Evolutionary conservation across 1,140 invertebrate species (phyloP), one percentile per base, ranked within the genome.

Genomic region (Dreissena polymorpha): DNA sequence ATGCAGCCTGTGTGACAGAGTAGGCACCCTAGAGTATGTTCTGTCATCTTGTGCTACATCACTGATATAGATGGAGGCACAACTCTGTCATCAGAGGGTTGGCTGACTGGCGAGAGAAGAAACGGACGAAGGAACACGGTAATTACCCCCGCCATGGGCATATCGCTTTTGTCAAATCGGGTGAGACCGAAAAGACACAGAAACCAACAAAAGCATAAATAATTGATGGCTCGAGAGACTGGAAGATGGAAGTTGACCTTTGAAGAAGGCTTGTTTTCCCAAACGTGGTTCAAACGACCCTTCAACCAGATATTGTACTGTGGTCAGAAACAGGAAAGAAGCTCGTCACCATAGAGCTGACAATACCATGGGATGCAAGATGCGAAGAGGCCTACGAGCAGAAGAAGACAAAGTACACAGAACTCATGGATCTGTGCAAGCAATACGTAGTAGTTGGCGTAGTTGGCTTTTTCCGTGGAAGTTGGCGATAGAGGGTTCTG

Each of bases 21-120:
- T 51, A 16, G 65, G 23, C 76, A 57, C 51, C 27, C 68, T 80
- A 72, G 78, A 71, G 60, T 70, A 72, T 72, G 70, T 72, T 25
- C 76, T 79, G 12, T 79, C 76, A 25, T 69, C 51, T 5, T 39
- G 39, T 39, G 8, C 39, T 39, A 39, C 39, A 39, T 39, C 39
- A 39, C 39, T 39, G 39, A 69, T 80, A 80, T n/a, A 55, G 67
- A 57, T 71, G 67, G 68, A 23, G 51, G 25, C 67, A 79, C 49
- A 69, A 70, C 51, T 57, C 6, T 2, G 67, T 71, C 68, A 39
- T 80, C 67, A 13, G 21, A 25, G 67, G 71, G 51, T 63, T 71
- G 27, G 29, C 23, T 57, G 67, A 63, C 67, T 64, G 23, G 25
- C 29, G 70, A 69, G 25, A 80, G 77, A 71, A 39, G 21, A 55